phyloP scores from a whole-genome alignment of 2,797 vertebrate genomes.

The Rhadinocentrus ornatus region DNA sequence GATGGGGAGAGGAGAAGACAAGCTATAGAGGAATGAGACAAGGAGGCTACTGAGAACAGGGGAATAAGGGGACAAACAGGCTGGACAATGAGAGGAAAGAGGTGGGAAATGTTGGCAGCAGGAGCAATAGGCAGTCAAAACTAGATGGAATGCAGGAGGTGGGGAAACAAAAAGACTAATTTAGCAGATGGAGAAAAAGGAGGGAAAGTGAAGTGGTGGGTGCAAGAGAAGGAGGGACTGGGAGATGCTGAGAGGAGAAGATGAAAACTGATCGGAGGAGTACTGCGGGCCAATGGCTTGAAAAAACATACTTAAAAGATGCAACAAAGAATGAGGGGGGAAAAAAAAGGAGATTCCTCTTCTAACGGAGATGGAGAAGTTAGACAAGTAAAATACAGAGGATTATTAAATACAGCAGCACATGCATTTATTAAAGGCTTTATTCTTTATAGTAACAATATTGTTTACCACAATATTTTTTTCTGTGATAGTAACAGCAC shows the following conservation, averaged over 20 bases:
- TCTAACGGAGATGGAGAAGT: neutral
- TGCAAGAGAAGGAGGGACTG: slow-evolving; percentile 8
- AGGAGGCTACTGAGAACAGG: neutral
- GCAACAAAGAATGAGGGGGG: neutral
- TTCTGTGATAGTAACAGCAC: too few relatives aligned
- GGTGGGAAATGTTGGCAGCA: slow-evolving; percentile 15
- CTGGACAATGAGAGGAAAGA: slow-evolving; percentile 15
- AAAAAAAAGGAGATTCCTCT: neutral
- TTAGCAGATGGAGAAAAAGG: slow-evolving; percentile 34
- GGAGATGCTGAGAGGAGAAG: slow-evolving; percentile 8
- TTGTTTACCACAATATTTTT: too few relatives aligned
- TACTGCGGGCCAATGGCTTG: neutral
- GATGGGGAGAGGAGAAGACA: neutral
- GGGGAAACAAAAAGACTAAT: slow-evolving; percentile 29
- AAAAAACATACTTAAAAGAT: neutral
- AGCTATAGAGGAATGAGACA: neutral
- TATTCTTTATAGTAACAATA: too few relatives aligned
- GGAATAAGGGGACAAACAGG: slow-evolving; percentile 4
- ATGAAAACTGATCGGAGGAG: slow-evolving; percentile 10
- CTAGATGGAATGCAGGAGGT: slow-evolving; percentile 28
- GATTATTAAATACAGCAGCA: neutral
- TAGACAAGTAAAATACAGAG: neutral
- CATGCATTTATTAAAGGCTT: too few relatives aligned
- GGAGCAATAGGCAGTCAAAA: slow-evolving; percentile 19
- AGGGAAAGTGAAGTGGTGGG: slow-evolving; percentile 9